Evolutionary conservation across 1,140 invertebrate species (phyloP).

Genomic region (Andrena cerasifolii): DNA sequence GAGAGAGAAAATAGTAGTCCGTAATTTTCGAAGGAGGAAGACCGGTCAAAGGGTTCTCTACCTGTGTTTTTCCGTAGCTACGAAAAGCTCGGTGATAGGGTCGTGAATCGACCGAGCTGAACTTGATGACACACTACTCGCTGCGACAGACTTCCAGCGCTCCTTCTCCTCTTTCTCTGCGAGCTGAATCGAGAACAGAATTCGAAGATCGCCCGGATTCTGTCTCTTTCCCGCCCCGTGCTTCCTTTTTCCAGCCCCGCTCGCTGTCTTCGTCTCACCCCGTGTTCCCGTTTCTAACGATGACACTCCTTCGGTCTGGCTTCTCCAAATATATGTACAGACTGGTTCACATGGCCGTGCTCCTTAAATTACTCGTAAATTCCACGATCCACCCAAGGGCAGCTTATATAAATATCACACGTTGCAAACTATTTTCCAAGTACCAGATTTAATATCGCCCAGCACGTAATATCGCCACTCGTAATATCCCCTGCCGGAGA

Average conservation of each 20-base stretch:
- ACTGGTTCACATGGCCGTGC: background rate
- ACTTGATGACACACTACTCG: constrained; percentile 48
- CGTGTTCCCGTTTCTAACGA: background rate
- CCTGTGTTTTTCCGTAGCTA: constrained; percentile 35
- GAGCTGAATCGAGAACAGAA: constrained; percentile 44
- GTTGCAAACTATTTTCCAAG: no score
- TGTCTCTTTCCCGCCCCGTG: background rate
- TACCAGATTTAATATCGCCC: no score
- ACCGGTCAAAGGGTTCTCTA: constrained; percentile 46
- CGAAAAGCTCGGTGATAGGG: constrained; percentile 44
- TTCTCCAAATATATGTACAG: background rate
- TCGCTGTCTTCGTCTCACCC: background rate
- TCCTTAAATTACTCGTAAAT: background rate
- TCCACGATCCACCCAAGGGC: background rate
- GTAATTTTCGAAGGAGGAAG: constrained; percentile 49
- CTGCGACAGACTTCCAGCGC: constrained; percentile 17
- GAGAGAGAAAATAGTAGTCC: constrained; percentile 37
- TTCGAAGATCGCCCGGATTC: constrained; percentile 38
- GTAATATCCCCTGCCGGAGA: no score
- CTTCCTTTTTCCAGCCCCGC: no score
- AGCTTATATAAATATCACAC: no score
- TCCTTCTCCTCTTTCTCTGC: constrained; percentile 4
- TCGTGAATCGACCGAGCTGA: constrained; percentile 43
- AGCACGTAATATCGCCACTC: no score
- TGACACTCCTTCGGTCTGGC: background rate